Conservation (phyloP, 2,888 invertebrate genomes). For the Parthenolecanium corni region DNA sequence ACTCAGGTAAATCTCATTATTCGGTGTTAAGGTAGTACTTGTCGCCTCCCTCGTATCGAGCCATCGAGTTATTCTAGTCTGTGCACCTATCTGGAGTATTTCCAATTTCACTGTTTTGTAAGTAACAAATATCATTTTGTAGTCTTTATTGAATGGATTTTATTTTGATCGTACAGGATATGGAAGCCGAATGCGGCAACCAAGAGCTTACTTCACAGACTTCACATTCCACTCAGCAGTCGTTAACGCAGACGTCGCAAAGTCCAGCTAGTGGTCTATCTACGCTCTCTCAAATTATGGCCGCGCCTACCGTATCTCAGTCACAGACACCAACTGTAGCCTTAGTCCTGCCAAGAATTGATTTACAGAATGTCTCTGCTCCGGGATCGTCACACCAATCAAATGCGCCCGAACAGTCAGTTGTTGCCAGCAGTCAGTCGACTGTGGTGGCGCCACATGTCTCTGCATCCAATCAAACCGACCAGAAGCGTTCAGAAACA, state of each 20-base stretch:
- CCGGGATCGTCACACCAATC: constrained; percentile 15
- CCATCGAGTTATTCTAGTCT: no score
- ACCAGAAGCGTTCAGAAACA: constrained; percentile 13
- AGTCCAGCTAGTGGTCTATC: constrained; percentile 38
- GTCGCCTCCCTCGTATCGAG: no score
- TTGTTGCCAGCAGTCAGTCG: constrained; percentile 28
- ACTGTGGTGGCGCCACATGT: not conserved
- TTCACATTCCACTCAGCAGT: constrained; percentile 42
- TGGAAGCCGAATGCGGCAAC: constrained; percentile 42
- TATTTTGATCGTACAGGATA: constrained; percentile 38
- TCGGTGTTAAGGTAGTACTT: no score
- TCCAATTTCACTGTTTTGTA: no score
- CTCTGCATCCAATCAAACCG: constrained; percentile 31
- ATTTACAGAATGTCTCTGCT: constrained; percentile 38
- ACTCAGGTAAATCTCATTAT: constrained; percentile 40
- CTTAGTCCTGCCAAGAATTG: constrained; percentile 35
- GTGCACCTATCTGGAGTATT: no score
- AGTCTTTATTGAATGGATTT: no score
- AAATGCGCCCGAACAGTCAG: constrained; percentile 32
- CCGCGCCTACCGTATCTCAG: constrained; percentile 14
- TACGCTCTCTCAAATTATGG: constrained; percentile 29
- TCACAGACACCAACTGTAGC: constrained; percentile 33
- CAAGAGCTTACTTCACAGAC: constrained; percentile 33
- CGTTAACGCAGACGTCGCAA: constrained; percentile 57
- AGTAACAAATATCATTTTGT: no score